Conservation (phyloP, 2,797 vertebrate genomes). For the Xenops minutus region DNA sequence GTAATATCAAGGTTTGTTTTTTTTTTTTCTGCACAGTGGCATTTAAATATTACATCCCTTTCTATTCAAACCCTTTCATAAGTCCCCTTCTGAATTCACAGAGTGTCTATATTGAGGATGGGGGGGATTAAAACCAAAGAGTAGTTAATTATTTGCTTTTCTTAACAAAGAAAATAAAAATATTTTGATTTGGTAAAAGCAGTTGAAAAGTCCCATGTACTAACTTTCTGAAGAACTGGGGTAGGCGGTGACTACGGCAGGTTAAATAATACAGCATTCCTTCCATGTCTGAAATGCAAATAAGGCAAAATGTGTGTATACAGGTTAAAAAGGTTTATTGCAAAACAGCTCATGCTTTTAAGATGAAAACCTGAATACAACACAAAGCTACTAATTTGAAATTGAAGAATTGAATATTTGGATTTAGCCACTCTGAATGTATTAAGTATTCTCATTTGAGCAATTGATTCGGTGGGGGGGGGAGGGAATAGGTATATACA, state of each 20-base stretch:
- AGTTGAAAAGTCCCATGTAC: not conserved
- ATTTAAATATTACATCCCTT: not conserved
- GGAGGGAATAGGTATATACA: not conserved
- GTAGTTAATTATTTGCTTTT: not conserved
- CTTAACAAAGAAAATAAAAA: not conserved
- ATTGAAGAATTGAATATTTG: not conserved
- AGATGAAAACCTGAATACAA: not conserved
- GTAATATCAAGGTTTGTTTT: not conserved
- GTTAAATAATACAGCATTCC: not conserved
- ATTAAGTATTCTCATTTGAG: not conserved
- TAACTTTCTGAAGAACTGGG: not conserved
- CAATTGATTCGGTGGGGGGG: not conserved
- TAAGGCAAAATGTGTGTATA: constrained; percentile 18
- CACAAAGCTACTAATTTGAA: not conserved
- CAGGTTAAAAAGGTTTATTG: not conserved
- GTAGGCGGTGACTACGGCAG: not conserved
- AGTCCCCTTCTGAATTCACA: not conserved
- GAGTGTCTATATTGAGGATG: not conserved
- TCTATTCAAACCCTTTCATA: not conserved
- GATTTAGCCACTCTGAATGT: not conserved
- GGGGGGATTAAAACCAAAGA: not conserved
- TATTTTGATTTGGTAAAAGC: not conserved
- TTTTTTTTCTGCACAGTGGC: not conserved
- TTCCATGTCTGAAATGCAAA: not conserved
- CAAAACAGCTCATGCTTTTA: not conserved